Conservation (phyloP, 2,888 invertebrate species). For the Microdon myrmicae region DNA sequence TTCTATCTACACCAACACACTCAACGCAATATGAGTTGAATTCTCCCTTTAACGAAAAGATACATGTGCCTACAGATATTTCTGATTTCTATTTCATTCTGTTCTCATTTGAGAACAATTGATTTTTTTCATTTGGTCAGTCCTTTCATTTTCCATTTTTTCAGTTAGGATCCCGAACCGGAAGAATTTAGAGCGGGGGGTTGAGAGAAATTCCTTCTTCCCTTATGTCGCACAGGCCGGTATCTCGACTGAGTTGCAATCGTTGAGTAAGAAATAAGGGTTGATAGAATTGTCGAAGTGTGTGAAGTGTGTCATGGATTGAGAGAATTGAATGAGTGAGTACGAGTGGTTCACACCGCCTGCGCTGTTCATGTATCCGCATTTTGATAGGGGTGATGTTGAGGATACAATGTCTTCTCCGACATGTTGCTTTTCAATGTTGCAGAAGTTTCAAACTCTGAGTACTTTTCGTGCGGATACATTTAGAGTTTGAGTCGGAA, state of each 20-base stretch:
- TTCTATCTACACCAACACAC: slow-evolving; percentile 28
- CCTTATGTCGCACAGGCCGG: slow-evolving; percentile 28
- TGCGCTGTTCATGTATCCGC: no score
- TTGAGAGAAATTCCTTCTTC: slow-evolving; percentile 35
- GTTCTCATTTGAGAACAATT: slow-evolving; percentile 14
- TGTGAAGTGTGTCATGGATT: background rate
- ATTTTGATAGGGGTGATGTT: no score
- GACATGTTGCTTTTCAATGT: no score
- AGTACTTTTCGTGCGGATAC: no score
- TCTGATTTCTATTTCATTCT: no score
- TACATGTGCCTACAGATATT: no score
- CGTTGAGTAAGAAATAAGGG: slow-evolving; percentile 17
- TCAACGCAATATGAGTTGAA: slow-evolving; percentile 13
- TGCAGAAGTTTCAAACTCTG: no score
- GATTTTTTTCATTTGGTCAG: background rate
- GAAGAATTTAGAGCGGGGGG: slow-evolving; percentile 17
- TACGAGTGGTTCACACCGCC: no score
- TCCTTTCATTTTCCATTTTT: no score
- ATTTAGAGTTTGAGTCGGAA: no score
- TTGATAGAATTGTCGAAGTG: slow-evolving; percentile 10
- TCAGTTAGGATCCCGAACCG: slow-evolving; percentile 15
- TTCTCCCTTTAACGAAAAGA: slow-evolving; percentile 15
- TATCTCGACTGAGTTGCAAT: slow-evolving; percentile 36
- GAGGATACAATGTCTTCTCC: no score
- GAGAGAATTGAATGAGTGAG: no score